Evolutionary conservation across 1,140 invertebrate genomes (phyloP), one percentile per base, ranked within the genome.

Genomic region (Drosophila santomea): DNA sequence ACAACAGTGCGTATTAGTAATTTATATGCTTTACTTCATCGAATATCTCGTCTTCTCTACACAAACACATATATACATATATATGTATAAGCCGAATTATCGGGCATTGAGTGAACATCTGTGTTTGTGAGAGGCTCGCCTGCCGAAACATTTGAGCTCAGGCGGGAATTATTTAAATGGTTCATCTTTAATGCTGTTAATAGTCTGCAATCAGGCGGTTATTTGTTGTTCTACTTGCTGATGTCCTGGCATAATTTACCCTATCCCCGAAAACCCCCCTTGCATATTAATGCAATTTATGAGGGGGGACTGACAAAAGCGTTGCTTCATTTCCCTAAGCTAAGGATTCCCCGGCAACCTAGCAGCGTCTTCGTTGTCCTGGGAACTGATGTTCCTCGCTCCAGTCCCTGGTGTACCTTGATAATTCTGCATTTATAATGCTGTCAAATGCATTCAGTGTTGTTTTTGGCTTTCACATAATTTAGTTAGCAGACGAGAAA

Each of bases 181-280:
- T 45, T 57, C 74, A 82, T 85, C 85, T 81, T 90, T 84, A 83
- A 86, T 78, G 74, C 71, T 86, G 76, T 90, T 90, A 90, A 90
- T 90, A 83, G 79, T 74, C 67, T 77, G 59, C 81, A 90, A 89
- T 85, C 72, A 89, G 68, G 76, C 63, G 60, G 43, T 77, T 88
- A 68, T 72, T 76, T 76, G 47, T 62, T 73, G 80, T 60, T 56
- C 57, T 71, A 52, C 52, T 32, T 62, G 28, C 36, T 62, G 61
- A 41, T 66, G 43, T 71, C 25, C 44, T 52, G 35, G 43, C 35
- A 36, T 43, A 7, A 15, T n/a, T 23, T 45, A 8, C 25, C 5
- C 0, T 4, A 10, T 0, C 20, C 3, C 6, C 7, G 17, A 17
- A 44, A 44, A 25, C 14, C 17, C 7, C 51, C 35, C n/a, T 47